phyloP scores from a whole-genome alignment of 2,113 vertebrate species.

The Lampris megalopsis region DNA sequence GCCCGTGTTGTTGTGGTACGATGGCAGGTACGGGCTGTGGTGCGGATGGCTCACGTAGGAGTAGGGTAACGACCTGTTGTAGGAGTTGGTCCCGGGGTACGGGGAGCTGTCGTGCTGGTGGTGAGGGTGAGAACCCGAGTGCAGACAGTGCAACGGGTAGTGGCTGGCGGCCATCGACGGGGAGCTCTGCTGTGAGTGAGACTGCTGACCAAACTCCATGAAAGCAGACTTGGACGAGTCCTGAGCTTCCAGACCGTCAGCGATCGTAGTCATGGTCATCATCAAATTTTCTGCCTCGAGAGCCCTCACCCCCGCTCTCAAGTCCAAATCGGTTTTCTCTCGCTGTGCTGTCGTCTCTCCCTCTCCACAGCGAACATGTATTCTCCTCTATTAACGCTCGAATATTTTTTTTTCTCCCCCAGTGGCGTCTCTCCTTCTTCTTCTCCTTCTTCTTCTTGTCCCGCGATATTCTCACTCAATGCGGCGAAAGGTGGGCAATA shows the following conservation, averaged over 20 bases:
- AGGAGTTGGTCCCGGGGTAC: slow-evolving; percentile 91
- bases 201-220: slow-evolving; percentile 98
- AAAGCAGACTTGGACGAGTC: slow-evolving; percentile 99
- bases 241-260: slow-evolving; percentile 99
- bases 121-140: slow-evolving; percentile 90
- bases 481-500: slow-evolving; percentile 83
- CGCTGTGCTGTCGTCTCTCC: slow-evolving; percentile 77
- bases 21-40: slow-evolving; percentile 97
- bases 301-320: slow-evolving; percentile 88
- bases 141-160: slow-evolving; percentile 97
- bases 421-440: slow-evolving; percentile 70
- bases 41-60: slow-evolving; percentile 97
- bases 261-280: slow-evolving; percentile 99
- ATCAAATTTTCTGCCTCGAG: slow-evolving; percentile 98
- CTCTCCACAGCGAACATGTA: slow-evolving; percentile 83
- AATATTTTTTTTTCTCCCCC: slow-evolving; percentile 45
- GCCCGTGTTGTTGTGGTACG: slow-evolving; percentile 93
- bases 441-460: slow-evolving; percentile 73
- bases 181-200: slow-evolving; percentile 89
- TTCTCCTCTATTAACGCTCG: slow-evolving; percentile 86
- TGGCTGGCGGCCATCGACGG: slow-evolving; percentile 94
- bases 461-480: slow-evolving; percentile 84
- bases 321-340: slow-evolving; percentile 82
- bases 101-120: slow-evolving; percentile 93
- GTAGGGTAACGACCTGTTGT: slow-evolving; percentile 95